Percentiles rank a stretch among this genome's conserved stretches.
Evolutionary conservation across 2,113 vertebrate genomes (phyloP).

Genomic region (Polyodon spathula): DNA sequence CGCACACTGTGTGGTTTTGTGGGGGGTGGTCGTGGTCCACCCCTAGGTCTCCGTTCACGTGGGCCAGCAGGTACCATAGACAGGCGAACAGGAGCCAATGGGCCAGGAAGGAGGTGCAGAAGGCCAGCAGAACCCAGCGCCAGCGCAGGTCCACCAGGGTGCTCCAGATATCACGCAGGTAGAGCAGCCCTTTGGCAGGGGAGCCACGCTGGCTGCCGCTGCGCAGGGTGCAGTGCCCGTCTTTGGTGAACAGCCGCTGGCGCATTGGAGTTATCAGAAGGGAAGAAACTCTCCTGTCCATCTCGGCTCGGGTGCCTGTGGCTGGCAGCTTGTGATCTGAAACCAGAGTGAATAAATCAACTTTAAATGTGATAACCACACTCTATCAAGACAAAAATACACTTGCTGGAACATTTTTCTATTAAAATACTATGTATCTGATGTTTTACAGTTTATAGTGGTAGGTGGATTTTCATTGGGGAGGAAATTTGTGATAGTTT

Average conservation of each 20-base stretch:
- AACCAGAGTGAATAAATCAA: conserved; percentile 23
- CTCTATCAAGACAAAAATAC: conserved; percentile 24
- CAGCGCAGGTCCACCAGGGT: conserved; percentile 87
- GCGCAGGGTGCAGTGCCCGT: conserved; percentile 68
- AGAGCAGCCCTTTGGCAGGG: conserved; percentile 55
- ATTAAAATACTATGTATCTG: no score
- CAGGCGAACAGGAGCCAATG: conserved; percentile 95
- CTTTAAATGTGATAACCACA: conserved; percentile 30
- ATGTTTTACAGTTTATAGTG: no score
- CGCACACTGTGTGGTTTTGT: conserved; percentile 85
- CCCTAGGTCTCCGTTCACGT: conserved; percentile 87
- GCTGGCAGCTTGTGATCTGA: conserved; percentile 6
- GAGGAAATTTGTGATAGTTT: no score
- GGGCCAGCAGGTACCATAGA: conserved; percentile 90
- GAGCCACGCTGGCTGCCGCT: conserved; percentile 36
- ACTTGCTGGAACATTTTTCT: no score
- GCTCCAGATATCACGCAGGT: conserved; percentile 83
- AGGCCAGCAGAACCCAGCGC: conserved; percentile 92
- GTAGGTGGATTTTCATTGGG: no score
- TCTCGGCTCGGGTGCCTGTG: conserved; percentile 39
- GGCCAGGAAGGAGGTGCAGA: conserved; percentile 81
- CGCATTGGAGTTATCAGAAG: conserved; percentile 63
- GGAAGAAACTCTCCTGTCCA: conserved; percentile 61
- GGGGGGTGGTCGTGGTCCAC: conserved; percentile 81
- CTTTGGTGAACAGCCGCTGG: conserved; percentile 82